Percentiles rank a stretch among this genome's conserved stretches.
These are phyloP conservation scores for Penaeus vannamei DNA, from an alignment of 1,140 invertebrate species.

Conservation along the genomic window DNA sequence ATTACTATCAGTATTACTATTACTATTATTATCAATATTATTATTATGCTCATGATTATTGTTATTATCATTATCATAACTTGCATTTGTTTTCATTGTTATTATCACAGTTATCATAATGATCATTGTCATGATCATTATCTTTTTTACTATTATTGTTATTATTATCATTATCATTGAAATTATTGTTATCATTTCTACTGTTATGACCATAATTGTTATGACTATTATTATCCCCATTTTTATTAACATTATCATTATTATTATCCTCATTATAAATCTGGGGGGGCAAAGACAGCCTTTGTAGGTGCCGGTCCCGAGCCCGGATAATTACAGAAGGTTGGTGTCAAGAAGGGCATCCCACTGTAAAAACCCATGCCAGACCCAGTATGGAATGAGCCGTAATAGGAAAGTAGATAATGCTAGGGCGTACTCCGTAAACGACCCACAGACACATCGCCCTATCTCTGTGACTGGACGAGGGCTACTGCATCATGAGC, in stretches of 20 bases:
- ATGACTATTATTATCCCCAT: not conserved
- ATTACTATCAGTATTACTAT: not conserved
- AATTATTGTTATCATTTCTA: not conserved
- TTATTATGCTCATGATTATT: not conserved
- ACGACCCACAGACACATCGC: no score
- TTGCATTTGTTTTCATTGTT: not conserved
- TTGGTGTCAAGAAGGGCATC: no score
- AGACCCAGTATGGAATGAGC: no score
- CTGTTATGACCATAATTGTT: not conserved
- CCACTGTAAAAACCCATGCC: no score
- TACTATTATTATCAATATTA: not conserved
- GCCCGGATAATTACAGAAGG: no score
- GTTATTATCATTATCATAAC: not conserved
- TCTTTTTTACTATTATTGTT: not conserved
- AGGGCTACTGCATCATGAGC: no score
- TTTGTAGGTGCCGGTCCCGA: no score
- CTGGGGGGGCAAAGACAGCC: no score
- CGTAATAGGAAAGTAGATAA: no score
- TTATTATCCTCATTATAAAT: slow-evolving; percentile 9
- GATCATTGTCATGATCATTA: slow-evolving; percentile 1
- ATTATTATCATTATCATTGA: not conserved
- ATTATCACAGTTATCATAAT: not conserved
- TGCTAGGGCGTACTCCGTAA: no score
- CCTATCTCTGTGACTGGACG: no score
- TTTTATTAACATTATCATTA: not conserved